Evolutionary conservation across 2,797 vertebrate species (phyloP).

Genomic region (Picus viridis): DNA sequence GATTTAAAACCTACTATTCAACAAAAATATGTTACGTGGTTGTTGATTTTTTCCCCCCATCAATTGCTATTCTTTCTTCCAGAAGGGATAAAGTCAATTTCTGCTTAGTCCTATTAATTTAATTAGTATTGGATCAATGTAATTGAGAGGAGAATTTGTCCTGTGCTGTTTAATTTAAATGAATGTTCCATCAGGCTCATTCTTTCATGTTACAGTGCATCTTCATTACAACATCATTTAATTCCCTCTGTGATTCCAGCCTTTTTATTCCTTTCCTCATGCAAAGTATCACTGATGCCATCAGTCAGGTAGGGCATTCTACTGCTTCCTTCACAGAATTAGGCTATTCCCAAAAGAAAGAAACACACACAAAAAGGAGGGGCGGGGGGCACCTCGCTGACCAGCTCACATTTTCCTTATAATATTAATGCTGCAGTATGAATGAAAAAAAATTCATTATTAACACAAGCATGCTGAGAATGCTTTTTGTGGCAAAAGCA

Average conservation of each 20-base stretch:
- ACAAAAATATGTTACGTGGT: neutral
- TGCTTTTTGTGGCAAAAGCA: conserved; percentile 9
- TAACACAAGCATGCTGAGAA: neutral
- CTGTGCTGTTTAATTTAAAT: conserved; percentile 32
- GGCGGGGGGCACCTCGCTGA: fast-evolving
- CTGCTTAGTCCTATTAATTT: conserved; percentile 40
- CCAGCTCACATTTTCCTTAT: conserved; percentile 14
- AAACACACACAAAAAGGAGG: neutral
- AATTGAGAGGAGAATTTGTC: conserved; percentile 46
- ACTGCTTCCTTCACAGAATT: neutral
- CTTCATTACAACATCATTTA: conserved; percentile 38
- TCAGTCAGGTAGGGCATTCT: neutral
- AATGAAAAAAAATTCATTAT: neutral
- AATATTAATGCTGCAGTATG: conserved; percentile 10
- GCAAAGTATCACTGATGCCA: neutral
- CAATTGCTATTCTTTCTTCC: neutral
- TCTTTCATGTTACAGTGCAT: conserved; percentile 27
- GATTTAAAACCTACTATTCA: neutral
- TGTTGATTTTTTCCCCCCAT: neutral
- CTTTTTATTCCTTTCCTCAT: neutral
- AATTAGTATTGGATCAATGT: conserved; percentile 45
- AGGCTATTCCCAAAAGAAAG: neutral
- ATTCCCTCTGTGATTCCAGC: conserved; percentile 23
- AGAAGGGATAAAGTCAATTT: neutral
- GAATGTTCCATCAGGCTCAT: conserved; percentile 32